These are phyloP conservation scores for Mus pahari DNA, from an alignment of 2,113 vertebrate genomes.

Conservation along the genomic window DNA sequence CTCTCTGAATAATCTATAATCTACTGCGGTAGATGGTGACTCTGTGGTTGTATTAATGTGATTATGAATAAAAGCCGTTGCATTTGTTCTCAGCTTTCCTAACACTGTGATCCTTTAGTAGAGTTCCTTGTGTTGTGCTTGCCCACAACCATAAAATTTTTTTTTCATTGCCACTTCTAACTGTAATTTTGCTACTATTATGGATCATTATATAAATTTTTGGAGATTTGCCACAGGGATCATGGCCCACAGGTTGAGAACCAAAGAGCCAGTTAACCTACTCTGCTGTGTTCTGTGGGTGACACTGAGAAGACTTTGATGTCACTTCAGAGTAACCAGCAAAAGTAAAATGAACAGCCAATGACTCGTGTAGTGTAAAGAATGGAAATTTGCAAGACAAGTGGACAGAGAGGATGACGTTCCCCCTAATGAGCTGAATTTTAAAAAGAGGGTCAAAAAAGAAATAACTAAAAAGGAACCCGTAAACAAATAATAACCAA, in stretches of 20 bases:
- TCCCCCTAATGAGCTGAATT: neutral
- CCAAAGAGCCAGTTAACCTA: neutral
- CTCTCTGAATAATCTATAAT: neutral
- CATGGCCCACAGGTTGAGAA: neutral
- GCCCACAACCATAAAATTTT: neutral
- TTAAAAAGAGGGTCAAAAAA: neutral
- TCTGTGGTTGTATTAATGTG: neutral
- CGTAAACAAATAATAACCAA: neutral
- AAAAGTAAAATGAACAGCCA: neutral
- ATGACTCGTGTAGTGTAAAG: accelerated
- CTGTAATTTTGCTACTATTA: neutral
- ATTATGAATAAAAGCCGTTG: neutral
- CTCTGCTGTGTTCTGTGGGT: neutral
- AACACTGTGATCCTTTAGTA: neutral
- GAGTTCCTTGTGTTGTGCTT: neutral
- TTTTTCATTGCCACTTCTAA: neutral
- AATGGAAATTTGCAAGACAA: neutral
- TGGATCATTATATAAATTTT: neutral
- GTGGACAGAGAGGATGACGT: neutral
- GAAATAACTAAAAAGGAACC: neutral
- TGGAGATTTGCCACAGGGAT: neutral
- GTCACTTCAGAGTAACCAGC: neutral
- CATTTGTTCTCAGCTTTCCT: neutral
- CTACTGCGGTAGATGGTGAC: neutral
- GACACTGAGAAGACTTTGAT: neutral